phyloP scores from a whole-genome alignment of 2,797 vertebrate species.

The Phrynocephalus vlangalii region DNA sequence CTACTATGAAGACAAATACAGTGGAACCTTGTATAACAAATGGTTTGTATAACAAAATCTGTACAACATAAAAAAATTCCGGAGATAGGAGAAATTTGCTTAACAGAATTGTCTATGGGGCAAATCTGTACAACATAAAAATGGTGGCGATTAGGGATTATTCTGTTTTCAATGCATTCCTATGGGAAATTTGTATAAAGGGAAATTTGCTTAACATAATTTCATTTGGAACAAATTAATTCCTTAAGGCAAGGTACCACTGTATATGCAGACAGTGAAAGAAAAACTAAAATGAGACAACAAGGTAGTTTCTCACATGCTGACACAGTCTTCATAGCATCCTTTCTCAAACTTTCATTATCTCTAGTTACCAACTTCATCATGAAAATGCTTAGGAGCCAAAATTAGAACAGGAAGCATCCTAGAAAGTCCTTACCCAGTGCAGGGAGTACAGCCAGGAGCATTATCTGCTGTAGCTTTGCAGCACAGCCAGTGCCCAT shows the following conservation, averaged over 20 bases:
- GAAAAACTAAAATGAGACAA: background rate
- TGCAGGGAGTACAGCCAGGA: constrained; percentile 93
- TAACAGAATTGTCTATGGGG: too few species aligned
- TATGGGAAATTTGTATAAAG: too few species aligned
- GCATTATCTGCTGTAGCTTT: constrained; percentile 89
- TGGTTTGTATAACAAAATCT: too few species aligned
- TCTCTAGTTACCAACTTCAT: background rate
- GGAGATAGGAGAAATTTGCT: too few species aligned
- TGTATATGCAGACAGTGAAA: background rate
- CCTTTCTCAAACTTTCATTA: background rate
- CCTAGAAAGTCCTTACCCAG: constrained; percentile 81
- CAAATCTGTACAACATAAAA: too few species aligned
- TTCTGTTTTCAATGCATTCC: too few species aligned
- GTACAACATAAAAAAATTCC: too few species aligned
- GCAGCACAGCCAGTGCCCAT: constrained; percentile 98
- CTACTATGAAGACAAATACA: background rate
- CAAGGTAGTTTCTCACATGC: background rate
- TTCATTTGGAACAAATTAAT: too few species aligned
- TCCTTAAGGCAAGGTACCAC: too few species aligned
- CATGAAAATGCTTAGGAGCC: fast-evolving
- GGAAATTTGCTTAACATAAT: too few species aligned
- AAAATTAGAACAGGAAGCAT: background rate
- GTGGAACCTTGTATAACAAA: too few species aligned
- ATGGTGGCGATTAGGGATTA: too few species aligned
- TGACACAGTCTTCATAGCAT: fast-evolving